Conservation (phyloP, 2,888 invertebrate genomes). For the Eudasyphora cyanicolor region DNA sequence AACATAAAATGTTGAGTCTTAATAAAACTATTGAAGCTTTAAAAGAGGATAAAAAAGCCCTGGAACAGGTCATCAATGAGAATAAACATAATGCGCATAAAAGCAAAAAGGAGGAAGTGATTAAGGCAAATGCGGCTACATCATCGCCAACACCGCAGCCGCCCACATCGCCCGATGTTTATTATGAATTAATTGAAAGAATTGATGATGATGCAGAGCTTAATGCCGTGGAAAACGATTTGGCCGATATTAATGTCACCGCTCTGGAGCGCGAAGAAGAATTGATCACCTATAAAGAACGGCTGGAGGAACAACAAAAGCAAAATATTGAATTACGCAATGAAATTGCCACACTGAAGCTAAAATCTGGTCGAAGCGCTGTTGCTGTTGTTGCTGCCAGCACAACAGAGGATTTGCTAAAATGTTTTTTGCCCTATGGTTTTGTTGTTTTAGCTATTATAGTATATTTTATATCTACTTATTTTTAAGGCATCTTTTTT, state of each 20-base stretch:
- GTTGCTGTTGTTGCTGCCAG: neutral
- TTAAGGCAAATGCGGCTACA: neutral
- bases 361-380: slow-evolving; percentile 63
- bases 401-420: slow-evolving; percentile 66
- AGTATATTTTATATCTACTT: slow-evolving; percentile 74
- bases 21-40: slow-evolving; percentile 68
- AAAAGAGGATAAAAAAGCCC: slow-evolving; percentile 69
- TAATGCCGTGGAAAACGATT: slow-evolving; percentile 49
- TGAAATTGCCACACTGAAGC: slow-evolving; percentile 74
- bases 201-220: slow-evolving; percentile 1
- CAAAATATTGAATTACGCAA: slow-evolving; percentile 76
- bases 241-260: slow-evolving; percentile 72
- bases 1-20: slow-evolving; percentile 69
- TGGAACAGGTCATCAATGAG: slow-evolving; percentile 66
- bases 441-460: slow-evolving; percentile 74
- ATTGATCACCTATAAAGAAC: slow-evolving; percentile 78
- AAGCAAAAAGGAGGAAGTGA: neutral
- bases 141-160: no score
- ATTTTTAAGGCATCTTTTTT: slow-evolving; percentile 68
- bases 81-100: slow-evolving; percentile 20
- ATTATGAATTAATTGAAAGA: neutral
- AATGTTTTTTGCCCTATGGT: slow-evolving; percentile 73
- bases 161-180: neutral
- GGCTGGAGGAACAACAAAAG: slow-evolving; percentile 74
- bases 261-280: slow-evolving; percentile 78